Base-by-base conservation (phyloP, 2,797 vertebrate genomes). In the Hipposideros larvatus region DNA sequence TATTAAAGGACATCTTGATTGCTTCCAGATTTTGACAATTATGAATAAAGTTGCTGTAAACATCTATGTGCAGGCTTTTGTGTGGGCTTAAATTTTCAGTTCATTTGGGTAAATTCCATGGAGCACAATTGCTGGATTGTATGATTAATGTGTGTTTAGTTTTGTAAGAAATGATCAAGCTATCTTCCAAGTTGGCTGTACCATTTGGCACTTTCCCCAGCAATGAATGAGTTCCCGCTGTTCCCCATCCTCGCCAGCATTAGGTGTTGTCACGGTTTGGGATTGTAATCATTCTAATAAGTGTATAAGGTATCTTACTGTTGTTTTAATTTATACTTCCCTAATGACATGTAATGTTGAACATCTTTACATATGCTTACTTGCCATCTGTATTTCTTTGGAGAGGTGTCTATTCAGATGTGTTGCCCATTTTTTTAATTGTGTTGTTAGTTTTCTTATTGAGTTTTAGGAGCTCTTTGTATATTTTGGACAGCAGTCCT, bases 271-370 rank as follows among this genome's bases (percentile, higher is more conserved):
- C 83, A 18, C 7, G 71, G 43, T 68, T 65, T 18, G 87, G 43
- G 31, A 46, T 48, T 79, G 31, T 78, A 53, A 46, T 70, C 46
- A 19, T 59, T 91, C 59, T 41, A 37, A 53, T n/a, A 65, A 41
- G n/a, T 61, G 41, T 80, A 68, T n/a, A 48, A 15, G 28, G 21
- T 28, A 41, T 28, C 59, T 89, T 9, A 11, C 19, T 65, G 13
- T 74, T 92, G 13, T 74, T 92, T 96, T 66, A n/a, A 55, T 68
- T 82, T 85, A 63, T 43, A n/a, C 11, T 43, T 93, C 28, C 71
- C 75, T 51, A 22, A 28, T 74, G 57, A 37, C 31, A 46, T 53
- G 73, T 55, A 74, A 83, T 65, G n/a, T 1, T 46, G 22, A 46
- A 5, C 61, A 86, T 92, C 61, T 79, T 86, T 88, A 85, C 63